Percentiles rank a stretch among this genome's conserved stretches.
Conservation (phyloP, 2,113 vertebrate genomes). For the Prochilodus magdalenae region DNA sequence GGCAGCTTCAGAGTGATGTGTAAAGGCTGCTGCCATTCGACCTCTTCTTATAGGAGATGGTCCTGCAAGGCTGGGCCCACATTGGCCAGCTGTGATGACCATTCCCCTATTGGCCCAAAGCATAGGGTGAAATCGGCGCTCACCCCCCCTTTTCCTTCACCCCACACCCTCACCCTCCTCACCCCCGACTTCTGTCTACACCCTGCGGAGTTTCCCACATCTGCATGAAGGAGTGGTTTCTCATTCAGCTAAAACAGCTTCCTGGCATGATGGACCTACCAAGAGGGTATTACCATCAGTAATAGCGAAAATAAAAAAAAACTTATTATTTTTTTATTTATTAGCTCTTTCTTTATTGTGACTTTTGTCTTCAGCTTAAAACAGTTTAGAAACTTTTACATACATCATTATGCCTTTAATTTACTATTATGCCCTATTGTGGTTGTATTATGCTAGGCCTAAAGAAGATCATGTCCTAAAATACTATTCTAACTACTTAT, state of each 20-base stretch:
- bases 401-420: too few species aligned
- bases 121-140: constrained; percentile 69
- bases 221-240: constrained; percentile 77
- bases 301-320: background rate
- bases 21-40: constrained; percentile 72
- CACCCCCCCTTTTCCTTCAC: constrained; percentile 64
- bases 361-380: too few species aligned
- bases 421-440: too few species aligned
- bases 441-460: too few species aligned
- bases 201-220: constrained; percentile 81
- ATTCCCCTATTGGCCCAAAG: constrained; percentile 82
- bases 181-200: constrained; percentile 62
- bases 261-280: constrained; percentile 27
- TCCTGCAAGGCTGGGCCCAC: constrained; percentile 81
- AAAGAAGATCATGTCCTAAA: too few species aligned
- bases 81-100: constrained; percentile 87
- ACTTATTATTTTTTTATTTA: background rate
- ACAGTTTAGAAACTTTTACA: too few species aligned
- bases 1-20: constrained; percentile 77
- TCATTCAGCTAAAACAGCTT: constrained; percentile 66
- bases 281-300: constrained; percentile 38
- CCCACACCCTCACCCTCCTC: constrained; percentile 63
- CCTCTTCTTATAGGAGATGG: constrained; percentile 84
- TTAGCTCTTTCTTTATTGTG: background rate
- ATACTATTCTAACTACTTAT: too few species aligned